Evolutionary conservation across 2,888 invertebrate species (phyloP).

Genomic region (Pardosa pseudoannulata): DNA sequence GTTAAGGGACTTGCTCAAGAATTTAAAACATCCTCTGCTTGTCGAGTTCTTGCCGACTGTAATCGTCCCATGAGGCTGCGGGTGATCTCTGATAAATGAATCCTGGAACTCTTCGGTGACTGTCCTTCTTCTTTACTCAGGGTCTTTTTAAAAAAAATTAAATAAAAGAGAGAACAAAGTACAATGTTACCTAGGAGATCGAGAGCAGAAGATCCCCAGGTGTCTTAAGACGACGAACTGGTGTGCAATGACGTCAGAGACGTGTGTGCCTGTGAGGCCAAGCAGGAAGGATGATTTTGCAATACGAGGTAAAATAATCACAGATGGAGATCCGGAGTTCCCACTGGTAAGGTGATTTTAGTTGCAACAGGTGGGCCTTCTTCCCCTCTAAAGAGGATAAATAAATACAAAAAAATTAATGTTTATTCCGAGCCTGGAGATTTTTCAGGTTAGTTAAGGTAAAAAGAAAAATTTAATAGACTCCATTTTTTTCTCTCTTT

Average conservation of each 20-base stretch:
- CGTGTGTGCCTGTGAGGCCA: slow-evolving; percentile 47
- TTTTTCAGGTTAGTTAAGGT: slow-evolving; percentile 68
- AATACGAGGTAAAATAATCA: slow-evolving; percentile 59
- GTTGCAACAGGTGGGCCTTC: slow-evolving; percentile 70
- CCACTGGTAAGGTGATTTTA: slow-evolving; percentile 70
- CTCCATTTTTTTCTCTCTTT: slow-evolving; percentile 44
- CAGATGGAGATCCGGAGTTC: slow-evolving; percentile 40
- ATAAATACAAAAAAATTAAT: slow-evolving; percentile 31
- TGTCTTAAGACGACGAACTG: slow-evolving; percentile 37
- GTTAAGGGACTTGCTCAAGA: slow-evolving; percentile 69
- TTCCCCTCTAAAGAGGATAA: slow-evolving; percentile 52
- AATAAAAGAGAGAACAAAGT: slow-evolving; percentile 71
- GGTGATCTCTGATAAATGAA: slow-evolving; percentile 38
- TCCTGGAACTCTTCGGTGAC: slow-evolving; percentile 65
- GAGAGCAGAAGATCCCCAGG: slow-evolving; percentile 34
- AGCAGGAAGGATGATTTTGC: slow-evolving; percentile 51
- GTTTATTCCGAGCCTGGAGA: slow-evolving; percentile 70
- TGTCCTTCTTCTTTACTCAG: slow-evolving; percentile 72
- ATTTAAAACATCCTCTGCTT: slow-evolving; percentile 37
- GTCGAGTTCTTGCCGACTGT: slow-evolving; percentile 33
- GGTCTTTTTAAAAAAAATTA: slow-evolving; percentile 71
- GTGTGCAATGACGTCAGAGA: slow-evolving; percentile 39
- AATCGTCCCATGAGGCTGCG: slow-evolving; percentile 36
- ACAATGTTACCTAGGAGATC: slow-evolving; percentile 62
- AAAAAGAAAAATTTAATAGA: slow-evolving; percentile 49